A percentile compares a stretch with the other conserved stretches of the same genome.
Conservation (phyloP, 2,797 vertebrate genomes). For the Peromyscus melanophrys region DNA sequence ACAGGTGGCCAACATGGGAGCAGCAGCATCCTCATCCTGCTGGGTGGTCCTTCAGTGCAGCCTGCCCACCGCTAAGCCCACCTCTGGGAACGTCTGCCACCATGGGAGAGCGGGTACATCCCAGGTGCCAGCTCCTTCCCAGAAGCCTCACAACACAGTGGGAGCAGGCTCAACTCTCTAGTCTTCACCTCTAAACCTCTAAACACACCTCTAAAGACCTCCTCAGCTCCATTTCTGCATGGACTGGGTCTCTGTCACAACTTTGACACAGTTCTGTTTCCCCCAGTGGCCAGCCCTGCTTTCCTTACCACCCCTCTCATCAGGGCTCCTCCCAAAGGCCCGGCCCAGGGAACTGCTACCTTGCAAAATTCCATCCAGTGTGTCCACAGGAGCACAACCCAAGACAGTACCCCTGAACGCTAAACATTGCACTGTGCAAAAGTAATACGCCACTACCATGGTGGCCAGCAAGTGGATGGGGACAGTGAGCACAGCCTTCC, state of each 20-base stretch:
- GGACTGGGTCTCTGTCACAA: background rate
- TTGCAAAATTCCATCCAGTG: background rate
- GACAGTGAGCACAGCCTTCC: background rate
- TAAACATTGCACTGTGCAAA: too few species aligned
- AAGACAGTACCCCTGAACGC: background rate
- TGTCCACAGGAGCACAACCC: background rate
- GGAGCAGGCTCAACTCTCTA: background rate
- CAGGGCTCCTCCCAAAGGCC: background rate
- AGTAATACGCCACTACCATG: rapidly evolving
- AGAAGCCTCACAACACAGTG: background rate
- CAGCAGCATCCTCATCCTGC: background rate
- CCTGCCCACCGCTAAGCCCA: background rate
- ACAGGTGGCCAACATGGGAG: background rate
- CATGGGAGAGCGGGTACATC: background rate
- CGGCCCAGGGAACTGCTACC: background rate
- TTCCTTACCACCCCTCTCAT: rapidly evolving
- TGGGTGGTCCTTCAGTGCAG: background rate
- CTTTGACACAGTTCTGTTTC: rapidly evolving
- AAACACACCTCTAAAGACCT: background rate
- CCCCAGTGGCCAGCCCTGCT: background rate
- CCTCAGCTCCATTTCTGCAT: background rate
- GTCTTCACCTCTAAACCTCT: background rate
- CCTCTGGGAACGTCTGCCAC: background rate
- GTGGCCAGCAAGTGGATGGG: background rate
- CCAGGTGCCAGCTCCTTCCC: background rate